Evolutionary conservation across 2,888 invertebrate genomes (phyloP).

Genomic region (Chouioia cunea): DNA sequence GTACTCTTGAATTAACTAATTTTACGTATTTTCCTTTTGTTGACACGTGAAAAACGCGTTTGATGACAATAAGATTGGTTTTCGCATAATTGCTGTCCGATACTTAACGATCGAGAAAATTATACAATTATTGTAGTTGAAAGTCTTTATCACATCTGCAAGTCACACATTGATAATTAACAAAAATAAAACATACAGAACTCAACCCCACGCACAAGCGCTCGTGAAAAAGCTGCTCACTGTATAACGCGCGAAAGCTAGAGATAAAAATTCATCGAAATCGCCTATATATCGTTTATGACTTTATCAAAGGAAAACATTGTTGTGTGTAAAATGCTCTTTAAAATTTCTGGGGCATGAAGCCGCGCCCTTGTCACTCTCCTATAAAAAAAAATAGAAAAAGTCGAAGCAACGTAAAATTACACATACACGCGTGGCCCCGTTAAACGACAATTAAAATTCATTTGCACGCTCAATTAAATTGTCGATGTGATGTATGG

Average conservation of each 20-base stretch:
- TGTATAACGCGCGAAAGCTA: not conserved
- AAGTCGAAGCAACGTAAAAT: not conserved
- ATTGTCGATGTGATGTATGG: conserved; percentile 5
- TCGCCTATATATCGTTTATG: not conserved
- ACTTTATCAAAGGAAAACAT: not conserved
- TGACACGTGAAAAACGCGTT: too few species aligned
- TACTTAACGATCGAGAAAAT: too few species aligned
- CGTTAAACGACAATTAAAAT: conserved; percentile 16
- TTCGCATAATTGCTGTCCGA: too few species aligned
- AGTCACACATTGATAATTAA: conserved; percentile 9
- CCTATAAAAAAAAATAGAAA: not conserved
- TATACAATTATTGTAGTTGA: too few species aligned
- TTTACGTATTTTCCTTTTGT: too few species aligned
- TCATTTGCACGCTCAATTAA: conserved; percentile 25
- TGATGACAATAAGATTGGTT: too few species aligned
- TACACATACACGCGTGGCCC: conserved; percentile 8
- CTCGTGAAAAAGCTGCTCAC: not conserved
- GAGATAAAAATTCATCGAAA: conserved; percentile 2
- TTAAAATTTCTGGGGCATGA: conserved; percentile 23
- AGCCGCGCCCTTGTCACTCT: not conserved
- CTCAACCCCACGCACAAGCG: not conserved
- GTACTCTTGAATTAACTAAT: too few species aligned
- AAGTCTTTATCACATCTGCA: too few species aligned
- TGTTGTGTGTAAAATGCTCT: not conserved
- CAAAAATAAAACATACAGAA: not conserved